phyloP scores from a whole-genome alignment of 2,888 invertebrate genomes.

The Frankliniella fusca region DNA sequence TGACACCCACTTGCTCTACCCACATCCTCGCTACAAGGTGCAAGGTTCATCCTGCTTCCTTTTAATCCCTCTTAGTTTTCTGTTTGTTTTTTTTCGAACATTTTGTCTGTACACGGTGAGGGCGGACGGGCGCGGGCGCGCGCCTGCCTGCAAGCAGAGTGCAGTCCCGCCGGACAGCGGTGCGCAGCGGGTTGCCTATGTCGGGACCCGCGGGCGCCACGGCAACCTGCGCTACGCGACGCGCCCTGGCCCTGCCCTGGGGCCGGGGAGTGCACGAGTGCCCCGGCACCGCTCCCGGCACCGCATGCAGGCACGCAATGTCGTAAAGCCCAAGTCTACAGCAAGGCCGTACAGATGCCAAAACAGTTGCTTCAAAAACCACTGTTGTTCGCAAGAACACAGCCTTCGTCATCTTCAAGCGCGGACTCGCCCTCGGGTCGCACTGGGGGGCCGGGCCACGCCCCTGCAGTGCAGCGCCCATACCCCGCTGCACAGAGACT shows the following conservation, averaged over 20 bases:
- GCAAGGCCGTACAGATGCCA: background rate
- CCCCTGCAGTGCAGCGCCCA: background rate
- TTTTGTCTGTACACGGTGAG: background rate
- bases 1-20: too few relatives aligned
- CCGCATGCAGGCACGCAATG: background rate
- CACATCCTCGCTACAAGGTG: too few relatives aligned
- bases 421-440: background rate
- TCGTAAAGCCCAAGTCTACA: background rate
- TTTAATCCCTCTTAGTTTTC: too few relatives aligned
- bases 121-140: background rate
- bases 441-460: background rate
- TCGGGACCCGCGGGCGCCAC: background rate
- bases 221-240: background rate
- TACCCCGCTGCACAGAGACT: background rate
- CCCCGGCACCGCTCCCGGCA: too few relatives aligned
- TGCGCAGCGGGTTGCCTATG: background rate
- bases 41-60: too few relatives aligned
- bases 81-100: too few relatives aligned
- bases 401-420: background rate
- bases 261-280: background rate
- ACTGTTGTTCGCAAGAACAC: background rate
- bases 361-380: too few relatives aligned
- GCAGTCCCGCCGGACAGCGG: background rate
- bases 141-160: background rate
- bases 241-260: background rate